Base-by-base conservation (phyloP, 2,113 vertebrate genomes). In the Megaptera novaeangliae region DNA sequence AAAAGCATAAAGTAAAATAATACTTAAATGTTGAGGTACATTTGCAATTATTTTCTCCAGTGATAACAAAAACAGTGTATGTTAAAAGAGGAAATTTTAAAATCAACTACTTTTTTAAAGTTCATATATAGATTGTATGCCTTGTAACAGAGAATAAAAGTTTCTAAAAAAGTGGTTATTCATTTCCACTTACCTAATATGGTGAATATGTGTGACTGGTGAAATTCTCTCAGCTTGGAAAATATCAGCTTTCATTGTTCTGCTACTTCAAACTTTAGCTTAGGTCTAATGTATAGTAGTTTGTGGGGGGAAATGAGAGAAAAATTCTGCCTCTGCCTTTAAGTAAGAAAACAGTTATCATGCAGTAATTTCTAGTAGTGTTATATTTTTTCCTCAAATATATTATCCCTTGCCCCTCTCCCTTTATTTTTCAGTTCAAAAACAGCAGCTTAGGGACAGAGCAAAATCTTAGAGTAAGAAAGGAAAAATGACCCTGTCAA, bases 361-460 rank as follows among this genome's bases (percentile, higher is more conserved):
- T 46, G 57, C 46, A 52, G 66, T 46, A 57, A 91, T 93, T 95
- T 78, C 61, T 95, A 52, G 25, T 77, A 63, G 72, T 55, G 29
- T 55, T 69, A 63, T 36, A 72, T 57, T 63, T 68, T 59, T 64
- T 89, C 49, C 66, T 86, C 46, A 93, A 27, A 64, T 92, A 80
- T 86, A 66, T 75, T 46, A 36, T 61, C n/a, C 6, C 25, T 52
- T 88, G 39, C 13, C 34, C 20, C 10, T 1, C 23, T 8, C n/a
- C 14, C 2, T 21, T 91, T 95, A 93, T 92, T 71, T 59, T 95
- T 92, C 5, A 36, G 25, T 80, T 97, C 49, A 96, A 83, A 96
- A 93, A 86, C 85, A 85, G 89, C 96, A 97, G 95, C 85, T 89
- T 96, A 7, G 92, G 84, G 92, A 97, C 55, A 93, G n/a, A 86